Evolutionary conservation across 2,888 invertebrate genomes (phyloP).

Genomic region (Amiota communis): DNA sequence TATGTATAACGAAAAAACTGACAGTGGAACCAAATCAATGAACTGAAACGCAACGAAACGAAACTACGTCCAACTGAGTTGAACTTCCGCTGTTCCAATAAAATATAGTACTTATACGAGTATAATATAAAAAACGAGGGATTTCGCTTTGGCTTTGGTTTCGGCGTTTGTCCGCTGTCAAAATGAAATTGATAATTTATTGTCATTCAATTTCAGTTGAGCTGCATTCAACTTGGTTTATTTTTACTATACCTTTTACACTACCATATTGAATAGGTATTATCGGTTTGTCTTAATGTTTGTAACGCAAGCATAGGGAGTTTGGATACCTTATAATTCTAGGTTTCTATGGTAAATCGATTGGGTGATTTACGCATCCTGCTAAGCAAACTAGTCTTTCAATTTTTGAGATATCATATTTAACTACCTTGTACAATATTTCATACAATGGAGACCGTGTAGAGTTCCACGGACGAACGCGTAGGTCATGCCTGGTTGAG

Average conservation of each 20-base stretch:
- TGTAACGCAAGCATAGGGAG: slow-evolving; percentile 11
- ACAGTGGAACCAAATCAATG: slow-evolving; percentile 57
- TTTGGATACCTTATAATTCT: no score
- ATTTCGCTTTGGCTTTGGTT: slow-evolving; percentile 50
- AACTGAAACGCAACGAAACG: slow-evolving; percentile 62
- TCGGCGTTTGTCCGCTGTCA: slow-evolving; percentile 48
- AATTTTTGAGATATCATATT: no score
- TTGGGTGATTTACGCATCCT: no score
- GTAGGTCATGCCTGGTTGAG: no score
- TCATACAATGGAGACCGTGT: no score
- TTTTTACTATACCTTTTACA: no score
- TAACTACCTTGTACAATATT: no score
- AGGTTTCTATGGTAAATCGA: no score
- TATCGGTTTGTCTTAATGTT: slow-evolving; percentile 12
- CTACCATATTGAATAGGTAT: no score
- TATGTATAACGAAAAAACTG: slow-evolving; percentile 51
- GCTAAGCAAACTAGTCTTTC: no score
- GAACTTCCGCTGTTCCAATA: slow-evolving; percentile 54
- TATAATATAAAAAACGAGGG: slow-evolving; percentile 35
- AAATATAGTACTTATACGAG: neutral
- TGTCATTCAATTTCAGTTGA: slow-evolving; percentile 63
- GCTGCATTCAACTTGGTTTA: neutral
- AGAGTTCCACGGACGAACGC: no score
- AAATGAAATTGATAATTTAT: slow-evolving; percentile 69
- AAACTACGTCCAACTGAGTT: slow-evolving; percentile 52